A percentile compares a stretch with the other conserved stretches of the same genome.
Conservation (phyloP, 2,888 invertebrate genomes). For the Patella pellucida region DNA sequence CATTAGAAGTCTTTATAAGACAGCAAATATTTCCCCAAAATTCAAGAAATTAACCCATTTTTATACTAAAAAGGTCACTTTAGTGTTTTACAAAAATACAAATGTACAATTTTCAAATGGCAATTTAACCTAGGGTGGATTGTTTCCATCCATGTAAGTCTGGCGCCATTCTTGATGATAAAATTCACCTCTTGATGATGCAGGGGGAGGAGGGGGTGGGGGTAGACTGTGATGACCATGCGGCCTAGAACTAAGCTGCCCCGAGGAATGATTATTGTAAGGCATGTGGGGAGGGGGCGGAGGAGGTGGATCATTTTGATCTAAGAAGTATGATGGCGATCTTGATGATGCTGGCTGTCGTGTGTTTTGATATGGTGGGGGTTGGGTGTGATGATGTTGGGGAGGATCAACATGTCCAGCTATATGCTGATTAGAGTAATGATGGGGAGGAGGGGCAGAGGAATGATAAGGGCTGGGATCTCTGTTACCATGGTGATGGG, state of each 20-base stretch:
- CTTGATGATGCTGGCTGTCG: constrained; percentile 22
- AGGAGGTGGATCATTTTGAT: constrained; percentile 31
- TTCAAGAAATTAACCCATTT: no score
- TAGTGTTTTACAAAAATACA: no score
- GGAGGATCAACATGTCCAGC: constrained; percentile 25
- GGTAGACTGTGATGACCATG: background rate
- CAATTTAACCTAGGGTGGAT: background rate
- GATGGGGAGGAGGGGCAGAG: constrained; percentile 9
- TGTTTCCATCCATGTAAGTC: constrained; percentile 24
- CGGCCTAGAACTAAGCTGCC: background rate
- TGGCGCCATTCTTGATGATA: constrained; percentile 30
- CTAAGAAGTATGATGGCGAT: constrained; percentile 29
- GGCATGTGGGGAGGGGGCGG: constrained; percentile 30
- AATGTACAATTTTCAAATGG: no score
- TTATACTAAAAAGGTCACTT: no score
- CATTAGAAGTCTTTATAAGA: no score
- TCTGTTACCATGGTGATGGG: constrained; percentile 13
- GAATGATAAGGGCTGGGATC: background rate
- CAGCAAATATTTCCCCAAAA: no score
- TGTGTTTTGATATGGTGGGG: constrained; percentile 16
- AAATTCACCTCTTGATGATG: constrained; percentile 14
- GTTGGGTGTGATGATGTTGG: background rate
- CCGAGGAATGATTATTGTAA: constrained; percentile 15
- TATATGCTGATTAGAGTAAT: constrained; percentile 19
- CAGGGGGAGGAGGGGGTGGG: constrained; percentile 18